Evolutionary conservation across 2,797 vertebrate species (phyloP).

Genomic region (Peromyscus aztecus): DNA sequence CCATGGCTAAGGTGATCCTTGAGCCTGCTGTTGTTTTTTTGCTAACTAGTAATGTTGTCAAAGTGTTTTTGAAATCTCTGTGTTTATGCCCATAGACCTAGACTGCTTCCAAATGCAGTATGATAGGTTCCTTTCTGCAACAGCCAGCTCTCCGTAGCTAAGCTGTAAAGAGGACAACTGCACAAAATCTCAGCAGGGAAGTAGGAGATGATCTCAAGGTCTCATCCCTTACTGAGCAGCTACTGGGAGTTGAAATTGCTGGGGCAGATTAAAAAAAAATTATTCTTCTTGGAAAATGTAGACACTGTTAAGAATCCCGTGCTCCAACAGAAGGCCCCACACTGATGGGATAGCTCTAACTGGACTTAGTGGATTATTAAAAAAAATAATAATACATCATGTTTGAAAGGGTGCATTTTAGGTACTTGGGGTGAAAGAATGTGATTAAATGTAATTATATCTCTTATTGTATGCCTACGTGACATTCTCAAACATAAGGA

Average conservation of each 20-base stretch:
- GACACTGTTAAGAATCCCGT: accelerated
- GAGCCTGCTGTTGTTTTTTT: neutral
- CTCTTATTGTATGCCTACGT: neutral
- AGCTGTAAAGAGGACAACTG: neutral
- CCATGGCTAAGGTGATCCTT: neutral
- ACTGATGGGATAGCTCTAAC: no score
- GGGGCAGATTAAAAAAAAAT: no score
- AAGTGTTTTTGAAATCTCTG: neutral
- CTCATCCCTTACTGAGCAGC: neutral
- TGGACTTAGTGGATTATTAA: neutral
- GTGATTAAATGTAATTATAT: neutral
- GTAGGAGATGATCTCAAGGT: neutral
- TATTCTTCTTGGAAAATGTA: neutral
- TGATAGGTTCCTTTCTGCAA: neutral
- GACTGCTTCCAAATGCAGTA: neutral
- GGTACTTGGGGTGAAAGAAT: neutral
- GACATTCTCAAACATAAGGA: neutral
- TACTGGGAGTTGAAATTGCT: neutral
- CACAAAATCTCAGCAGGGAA: neutral
- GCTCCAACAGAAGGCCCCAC: neutral
- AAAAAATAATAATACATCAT: neutral
- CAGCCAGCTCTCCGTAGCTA: neutral
- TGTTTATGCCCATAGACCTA: neutral
- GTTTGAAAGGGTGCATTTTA: neutral
- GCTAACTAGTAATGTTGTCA: neutral